A percentile compares a stretch with the other conserved stretches of the same genome.
phyloP scores from a whole-genome alignment of 2,113 vertebrate genomes.

The Campylomormyrus tamandua region DNA sequence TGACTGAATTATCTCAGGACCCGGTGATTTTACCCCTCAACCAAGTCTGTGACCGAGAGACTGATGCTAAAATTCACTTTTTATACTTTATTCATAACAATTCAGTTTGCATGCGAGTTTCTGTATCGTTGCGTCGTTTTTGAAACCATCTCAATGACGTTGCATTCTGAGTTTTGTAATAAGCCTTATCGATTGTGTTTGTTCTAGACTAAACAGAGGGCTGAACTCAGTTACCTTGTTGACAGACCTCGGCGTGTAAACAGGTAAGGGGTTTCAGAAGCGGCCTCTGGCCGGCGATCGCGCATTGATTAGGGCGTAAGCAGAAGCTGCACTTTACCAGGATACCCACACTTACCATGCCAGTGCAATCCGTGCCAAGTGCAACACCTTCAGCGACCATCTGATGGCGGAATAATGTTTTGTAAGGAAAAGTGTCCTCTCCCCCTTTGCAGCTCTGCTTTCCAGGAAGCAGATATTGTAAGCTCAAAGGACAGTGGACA shows the following conservation, averaged over 20 bases:
- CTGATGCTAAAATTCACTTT: neutral
- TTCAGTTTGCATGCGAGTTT: neutral
- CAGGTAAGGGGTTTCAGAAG: constrained; percentile 69
- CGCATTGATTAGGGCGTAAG: too few relatives aligned
- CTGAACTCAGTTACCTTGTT: constrained; percentile 95
- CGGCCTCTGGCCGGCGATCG: neutral
- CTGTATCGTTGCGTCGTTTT: neutral
- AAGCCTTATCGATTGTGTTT: constrained; percentile 31
- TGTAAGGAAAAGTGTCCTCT: neutral
- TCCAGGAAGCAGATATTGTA: constrained; percentile 96
- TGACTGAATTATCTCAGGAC: constrained; percentile 60
- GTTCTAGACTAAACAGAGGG: constrained; percentile 89
- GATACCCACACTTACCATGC: neutral
- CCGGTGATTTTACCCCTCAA: constrained; percentile 32
- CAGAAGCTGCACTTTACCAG: neutral
- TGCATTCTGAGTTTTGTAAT: neutral
- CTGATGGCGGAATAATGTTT: constrained; percentile 56
- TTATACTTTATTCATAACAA: neutral
- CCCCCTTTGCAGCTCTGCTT: constrained; percentile 76
- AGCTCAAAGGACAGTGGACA: constrained; percentile 99
- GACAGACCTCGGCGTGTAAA: constrained; percentile 94
- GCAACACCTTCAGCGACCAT: constrained; percentile 50
- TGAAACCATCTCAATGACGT: neutral
- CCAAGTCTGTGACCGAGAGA: neutral
- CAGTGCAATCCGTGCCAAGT: neutral